These are phyloP conservation scores for Masnerella sp. DNA, from an alignment of 2,888 invertebrate species.

Conservation along the genomic window DNA sequence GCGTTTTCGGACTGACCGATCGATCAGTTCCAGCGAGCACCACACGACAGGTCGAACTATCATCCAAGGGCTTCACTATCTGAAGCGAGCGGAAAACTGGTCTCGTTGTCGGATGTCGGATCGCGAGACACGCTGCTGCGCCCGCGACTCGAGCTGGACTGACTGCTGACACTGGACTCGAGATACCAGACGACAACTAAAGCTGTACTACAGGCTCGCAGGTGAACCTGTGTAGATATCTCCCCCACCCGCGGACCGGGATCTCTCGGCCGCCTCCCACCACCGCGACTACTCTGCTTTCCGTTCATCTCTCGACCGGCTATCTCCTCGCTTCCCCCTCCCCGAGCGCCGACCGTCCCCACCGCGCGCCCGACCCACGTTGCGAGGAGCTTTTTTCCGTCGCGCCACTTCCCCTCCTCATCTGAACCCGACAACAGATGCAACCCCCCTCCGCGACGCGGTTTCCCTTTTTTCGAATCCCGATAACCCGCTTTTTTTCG, in stretches of 20 bases:
- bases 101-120: too few relatives aligned
- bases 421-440: conserved; percentile 3
- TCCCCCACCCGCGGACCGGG: conserved; percentile 12
- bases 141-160: conserved; percentile 18
- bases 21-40: too few relatives aligned
- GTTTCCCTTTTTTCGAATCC: background rate
- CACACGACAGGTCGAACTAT: too few relatives aligned
- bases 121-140: conserved; percentile 2
- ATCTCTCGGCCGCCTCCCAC: conserved; percentile 21
- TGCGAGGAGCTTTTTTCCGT: conserved; percentile 4
- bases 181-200: conserved; percentile 18
- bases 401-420: conserved; percentile 3
- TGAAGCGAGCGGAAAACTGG: background rate
- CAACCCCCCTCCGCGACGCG: conserved; percentile 4
- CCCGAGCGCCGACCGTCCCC: background rate
- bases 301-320: conserved; percentile 31
- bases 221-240: conserved; percentile 32
- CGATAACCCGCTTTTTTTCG: background rate
- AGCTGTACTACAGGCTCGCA: conserved; percentile 27
- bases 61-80: too few relatives aligned
- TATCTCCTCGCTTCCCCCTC: conserved; percentile 21
- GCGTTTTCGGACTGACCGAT: too few relatives aligned
- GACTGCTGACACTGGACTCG: conserved; percentile 12
- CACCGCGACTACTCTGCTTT: conserved; percentile 19
- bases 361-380: conserved; percentile 12